A percentile compares a stretch with the other conserved stretches of the same genome.
These are phyloP conservation scores for Lepidochitona cinerea DNA, from an alignment of 2,888 invertebrate species.

Conservation along the genomic window DNA sequence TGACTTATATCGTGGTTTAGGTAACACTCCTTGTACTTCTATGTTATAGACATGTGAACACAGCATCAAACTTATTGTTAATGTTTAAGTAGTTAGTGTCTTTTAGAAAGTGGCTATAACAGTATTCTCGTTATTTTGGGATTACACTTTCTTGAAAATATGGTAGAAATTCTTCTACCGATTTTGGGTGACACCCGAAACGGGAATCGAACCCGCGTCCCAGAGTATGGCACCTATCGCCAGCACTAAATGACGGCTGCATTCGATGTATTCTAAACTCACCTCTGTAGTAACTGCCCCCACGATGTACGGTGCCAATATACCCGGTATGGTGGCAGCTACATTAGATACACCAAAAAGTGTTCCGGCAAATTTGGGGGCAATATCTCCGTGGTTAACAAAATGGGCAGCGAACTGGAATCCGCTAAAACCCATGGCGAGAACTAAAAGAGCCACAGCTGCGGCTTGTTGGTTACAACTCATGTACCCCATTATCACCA, in stretches of 20 bases:
- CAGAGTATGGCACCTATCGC: too few species aligned
- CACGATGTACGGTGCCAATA: conserved; percentile 38
- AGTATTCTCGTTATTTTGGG: too few species aligned
- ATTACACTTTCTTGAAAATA: too few species aligned
- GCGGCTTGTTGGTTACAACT: conserved; percentile 11
- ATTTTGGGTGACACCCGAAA: too few species aligned
- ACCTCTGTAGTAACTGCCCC: conserved; percentile 36
- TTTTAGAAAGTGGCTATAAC: too few species aligned
- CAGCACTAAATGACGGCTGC: background rate
- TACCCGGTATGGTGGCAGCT: conserved; percentile 33
- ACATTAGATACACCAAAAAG: conserved; percentile 34
- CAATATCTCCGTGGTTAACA: conserved; percentile 38
- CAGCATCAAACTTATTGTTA: too few species aligned
- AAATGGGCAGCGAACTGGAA: conserved; percentile 15
- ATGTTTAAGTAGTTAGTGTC: too few species aligned
- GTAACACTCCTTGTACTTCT: too few species aligned
- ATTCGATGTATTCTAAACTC: background rate
- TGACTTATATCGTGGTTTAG: too few species aligned
- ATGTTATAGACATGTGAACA: too few species aligned
- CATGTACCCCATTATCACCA: conserved; percentile 20
- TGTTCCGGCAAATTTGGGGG: conserved; percentile 33
- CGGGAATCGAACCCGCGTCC: too few species aligned
- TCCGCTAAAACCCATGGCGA: conserved; percentile 19
- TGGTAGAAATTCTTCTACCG: too few species aligned
- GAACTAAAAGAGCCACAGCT: conserved; percentile 21